A percentile compares a stretch with the other conserved stretches of the same genome.
These are phyloP conservation scores for Merluccius polli DNA, from an alignment of 2,797 vertebrate species.

Conservation along the genomic window DNA sequence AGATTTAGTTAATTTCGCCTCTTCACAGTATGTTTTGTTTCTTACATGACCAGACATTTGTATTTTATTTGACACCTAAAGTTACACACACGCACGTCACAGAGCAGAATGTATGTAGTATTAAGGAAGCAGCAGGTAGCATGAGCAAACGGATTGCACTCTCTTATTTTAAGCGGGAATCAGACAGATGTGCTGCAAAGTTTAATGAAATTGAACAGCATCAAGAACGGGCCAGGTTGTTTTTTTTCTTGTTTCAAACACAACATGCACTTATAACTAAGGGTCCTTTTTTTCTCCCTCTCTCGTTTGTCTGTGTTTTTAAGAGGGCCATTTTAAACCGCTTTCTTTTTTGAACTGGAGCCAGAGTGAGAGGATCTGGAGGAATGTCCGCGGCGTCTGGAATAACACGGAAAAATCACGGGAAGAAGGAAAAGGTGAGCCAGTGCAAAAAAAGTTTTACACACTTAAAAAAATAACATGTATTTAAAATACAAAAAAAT, in stretches of 20 bases:
- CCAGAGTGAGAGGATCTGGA: conserved; percentile 96
- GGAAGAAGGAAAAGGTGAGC: conserved; percentile 58
- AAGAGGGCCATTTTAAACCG: conserved; percentile 67
- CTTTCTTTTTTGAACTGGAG: conserved; percentile 99
- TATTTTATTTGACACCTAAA: conserved; percentile 48
- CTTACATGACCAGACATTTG: conserved; percentile 42
- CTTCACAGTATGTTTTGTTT: conserved; percentile 43
- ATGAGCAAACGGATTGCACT: conserved; percentile 54
- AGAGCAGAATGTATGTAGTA: conserved; percentile 42
- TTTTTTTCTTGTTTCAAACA: conserved; percentile 72
- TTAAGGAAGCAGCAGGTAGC: conserved; percentile 43
- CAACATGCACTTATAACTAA: conserved; percentile 86
- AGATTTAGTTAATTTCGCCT: conserved; percentile 4
- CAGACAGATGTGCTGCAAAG: conserved; percentile 53
- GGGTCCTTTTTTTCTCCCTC: conserved; percentile 62
- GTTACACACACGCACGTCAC: conserved; percentile 51
- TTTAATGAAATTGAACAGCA: conserved; percentile 59
- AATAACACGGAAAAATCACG: conserved; percentile 74
- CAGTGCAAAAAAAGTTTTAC: background rate
- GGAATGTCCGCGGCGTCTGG: conserved; percentile 85
- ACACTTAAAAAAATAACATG: conserved; percentile 47
- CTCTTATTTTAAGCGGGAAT: conserved; percentile 45
- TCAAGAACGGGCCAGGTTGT: conserved; percentile 75
- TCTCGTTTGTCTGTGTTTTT: conserved; percentile 54
- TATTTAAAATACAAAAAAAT: conserved; percentile 19